Percentiles rank a stretch among this genome's conserved stretches.
Evolutionary conservation across 2,797 vertebrate species (phyloP).

Genomic region (Amazonetta brasiliensis): DNA sequence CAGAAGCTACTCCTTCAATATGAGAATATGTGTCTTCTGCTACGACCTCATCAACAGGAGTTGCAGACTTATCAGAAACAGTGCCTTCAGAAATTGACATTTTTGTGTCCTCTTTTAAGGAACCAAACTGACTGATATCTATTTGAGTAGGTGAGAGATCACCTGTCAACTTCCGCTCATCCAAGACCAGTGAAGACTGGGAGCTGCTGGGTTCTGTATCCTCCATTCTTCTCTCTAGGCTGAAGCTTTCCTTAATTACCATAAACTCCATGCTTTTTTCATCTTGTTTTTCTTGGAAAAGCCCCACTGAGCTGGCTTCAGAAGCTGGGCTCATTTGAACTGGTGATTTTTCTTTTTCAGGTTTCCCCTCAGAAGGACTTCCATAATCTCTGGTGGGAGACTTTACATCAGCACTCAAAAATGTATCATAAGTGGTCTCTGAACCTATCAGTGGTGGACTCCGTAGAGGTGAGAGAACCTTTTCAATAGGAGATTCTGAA

Average conservation of each 20-base stretch:
- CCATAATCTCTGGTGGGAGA: constrained; percentile 68
- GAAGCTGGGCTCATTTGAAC: constrained; percentile 77
- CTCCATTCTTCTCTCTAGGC: constrained; percentile 71
- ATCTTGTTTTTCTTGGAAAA: constrained; percentile 81
- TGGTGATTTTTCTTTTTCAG: constrained; percentile 76
- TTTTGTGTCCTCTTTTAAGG: constrained; percentile 95
- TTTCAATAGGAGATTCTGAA: constrained; percentile 84
- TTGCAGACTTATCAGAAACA: constrained; percentile 94
- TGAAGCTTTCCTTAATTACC: constrained; percentile 73
- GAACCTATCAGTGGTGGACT: constrained; percentile 82
- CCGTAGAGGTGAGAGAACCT: constrained; percentile 81
- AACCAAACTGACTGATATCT: constrained; percentile 84
- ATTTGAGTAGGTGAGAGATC: constrained; percentile 84
- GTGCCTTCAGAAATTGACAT: constrained; percentile 99
- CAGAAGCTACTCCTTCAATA: constrained; percentile 90
- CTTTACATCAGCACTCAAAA: constrained; percentile 77
- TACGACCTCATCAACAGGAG: constrained; percentile 92
- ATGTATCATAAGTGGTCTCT: constrained; percentile 80
- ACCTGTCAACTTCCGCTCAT: constrained; percentile 77
- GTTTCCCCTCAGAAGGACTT: constrained; percentile 63
- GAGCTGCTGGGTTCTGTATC: constrained; percentile 71
- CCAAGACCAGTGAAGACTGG: constrained; percentile 72
- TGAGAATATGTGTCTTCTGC: constrained; percentile 97
- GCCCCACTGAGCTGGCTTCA: constrained; percentile 68
- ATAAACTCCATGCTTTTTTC: constrained; percentile 74